phyloP scores from a whole-genome alignment of 2,888 invertebrate genomes.

The Oscheius sp. region DNA sequence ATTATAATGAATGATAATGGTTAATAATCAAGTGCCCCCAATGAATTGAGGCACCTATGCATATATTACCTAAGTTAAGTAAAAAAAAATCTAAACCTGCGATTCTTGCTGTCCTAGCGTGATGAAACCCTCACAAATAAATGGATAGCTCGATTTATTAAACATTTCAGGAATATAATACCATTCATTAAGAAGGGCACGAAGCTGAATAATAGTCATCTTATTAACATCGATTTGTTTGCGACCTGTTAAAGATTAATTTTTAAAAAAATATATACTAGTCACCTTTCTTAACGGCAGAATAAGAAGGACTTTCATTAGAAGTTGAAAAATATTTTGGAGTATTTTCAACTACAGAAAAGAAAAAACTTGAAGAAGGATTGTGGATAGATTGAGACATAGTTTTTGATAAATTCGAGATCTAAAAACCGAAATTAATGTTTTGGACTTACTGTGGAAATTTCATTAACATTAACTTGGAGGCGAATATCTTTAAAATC shows the following conservation, averaged over 20 bases:
- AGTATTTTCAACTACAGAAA: background rate
- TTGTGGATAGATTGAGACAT: too few species aligned
- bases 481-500: too few species aligned
- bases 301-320: background rate
- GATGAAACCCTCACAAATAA: slow-evolving; percentile 10
- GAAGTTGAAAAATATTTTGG: background rate
- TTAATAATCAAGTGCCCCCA: too few species aligned
- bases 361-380: too few species aligned
- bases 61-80: too few species aligned
- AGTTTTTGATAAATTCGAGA: too few species aligned
- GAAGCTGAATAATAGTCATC: background rate
- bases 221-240: background rate
- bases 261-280: background rate
- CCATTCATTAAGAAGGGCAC: slow-evolving; percentile 7
- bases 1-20: too few species aligned
- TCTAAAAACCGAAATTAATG: too few species aligned
- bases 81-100: background rate
- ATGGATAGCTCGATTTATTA: background rate
- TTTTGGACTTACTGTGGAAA: too few species aligned
- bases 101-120: background rate
- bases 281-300: background rate
- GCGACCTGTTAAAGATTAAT: background rate
- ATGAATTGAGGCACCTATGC: too few species aligned
- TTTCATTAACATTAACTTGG: too few species aligned
- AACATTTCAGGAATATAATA: slow-evolving; percentile 3